Conservation (phyloP, 2,797 vertebrate genomes). For the Paedocypris micromegethes region DNA sequence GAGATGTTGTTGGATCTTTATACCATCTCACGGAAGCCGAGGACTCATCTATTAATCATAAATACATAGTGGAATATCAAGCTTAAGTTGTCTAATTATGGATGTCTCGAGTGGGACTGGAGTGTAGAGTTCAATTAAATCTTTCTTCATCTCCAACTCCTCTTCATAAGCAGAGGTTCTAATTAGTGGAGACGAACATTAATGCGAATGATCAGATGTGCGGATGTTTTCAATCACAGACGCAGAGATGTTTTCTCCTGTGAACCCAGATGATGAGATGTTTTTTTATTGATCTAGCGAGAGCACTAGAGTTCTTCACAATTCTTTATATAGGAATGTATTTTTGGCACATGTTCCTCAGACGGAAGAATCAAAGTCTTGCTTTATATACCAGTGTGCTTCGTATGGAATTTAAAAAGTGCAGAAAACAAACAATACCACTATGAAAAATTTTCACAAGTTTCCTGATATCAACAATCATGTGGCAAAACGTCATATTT, state of each 20-base stretch:
- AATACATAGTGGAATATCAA: slow-evolving; percentile 21
- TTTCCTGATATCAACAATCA: no score
- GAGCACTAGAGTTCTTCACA: no score
- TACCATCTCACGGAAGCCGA: slow-evolving; percentile 3
- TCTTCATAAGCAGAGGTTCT: slow-evolving; percentile 23
- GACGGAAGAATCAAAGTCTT: no score
- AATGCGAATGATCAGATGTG: slow-evolving; percentile 13
- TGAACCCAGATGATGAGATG: background rate
- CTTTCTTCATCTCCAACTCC: slow-evolving; percentile 26
- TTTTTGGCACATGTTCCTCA: no score
- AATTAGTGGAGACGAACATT: slow-evolving; percentile 25
- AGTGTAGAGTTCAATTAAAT: slow-evolving; percentile 9
- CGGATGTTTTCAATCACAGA: background rate
- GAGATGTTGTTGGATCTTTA: slow-evolving; percentile 2
- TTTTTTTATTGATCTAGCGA: slow-evolving; percentile 5
- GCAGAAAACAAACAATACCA: no score
- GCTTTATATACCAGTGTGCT: no score
- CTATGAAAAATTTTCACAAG: no score
- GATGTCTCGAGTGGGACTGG: slow-evolving; percentile 7
- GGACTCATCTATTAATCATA: slow-evolving; percentile 32
- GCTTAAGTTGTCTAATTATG: slow-evolving; percentile 20
- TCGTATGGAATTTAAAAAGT: no score
- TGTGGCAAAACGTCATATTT: no score
- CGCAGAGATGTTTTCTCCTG: background rate
- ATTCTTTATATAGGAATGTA: no score